phyloP scores from a whole-genome alignment of 2,888 invertebrate genomes.

The Strigamia crassipes region DNA sequence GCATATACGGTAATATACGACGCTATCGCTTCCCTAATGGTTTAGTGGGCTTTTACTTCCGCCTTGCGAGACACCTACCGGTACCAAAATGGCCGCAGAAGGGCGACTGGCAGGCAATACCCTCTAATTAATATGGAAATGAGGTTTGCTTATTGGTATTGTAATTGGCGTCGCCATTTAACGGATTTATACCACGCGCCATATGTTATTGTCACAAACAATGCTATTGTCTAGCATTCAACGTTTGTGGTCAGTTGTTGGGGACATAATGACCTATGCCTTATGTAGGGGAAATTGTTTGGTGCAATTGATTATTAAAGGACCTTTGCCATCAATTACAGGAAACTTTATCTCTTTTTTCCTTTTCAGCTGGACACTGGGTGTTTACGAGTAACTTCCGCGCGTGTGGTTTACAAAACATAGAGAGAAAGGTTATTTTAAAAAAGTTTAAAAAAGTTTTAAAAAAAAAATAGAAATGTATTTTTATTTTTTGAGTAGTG shows the following conservation, averaged over 20 bases:
- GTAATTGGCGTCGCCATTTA: background rate
- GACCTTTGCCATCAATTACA: conserved; percentile 41
- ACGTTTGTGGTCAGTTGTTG: conserved; percentile 22
- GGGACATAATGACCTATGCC: conserved; percentile 33
- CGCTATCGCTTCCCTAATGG: conserved; percentile 1
- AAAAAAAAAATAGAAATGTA: background rate
- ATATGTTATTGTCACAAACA: conserved; percentile 40
- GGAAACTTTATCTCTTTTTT: conserved; percentile 17
- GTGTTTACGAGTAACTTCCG: background rate
- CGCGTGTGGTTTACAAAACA: background rate
- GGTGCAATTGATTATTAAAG: conserved; percentile 15
- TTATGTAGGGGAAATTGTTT: conserved; percentile 28
- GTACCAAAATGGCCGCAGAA: conserved; percentile 18
- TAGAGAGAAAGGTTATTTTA: background rate
- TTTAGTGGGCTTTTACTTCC: conserved; percentile 6
- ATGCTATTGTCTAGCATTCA: background rate
- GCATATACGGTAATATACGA: conserved; percentile 1
- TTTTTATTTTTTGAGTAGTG: background rate
- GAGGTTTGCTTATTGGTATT: conserved; percentile 24
- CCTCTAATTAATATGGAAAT: conserved; percentile 36
- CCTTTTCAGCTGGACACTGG: background rate
- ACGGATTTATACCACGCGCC: conserved; percentile 20
- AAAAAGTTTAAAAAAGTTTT: too few species aligned
- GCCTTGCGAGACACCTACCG: conserved; percentile 1
- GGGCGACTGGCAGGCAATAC: conserved; percentile 26